phyloP scores from a whole-genome alignment of 2,113 vertebrate species.

The Lipophrys pholis region DNA sequence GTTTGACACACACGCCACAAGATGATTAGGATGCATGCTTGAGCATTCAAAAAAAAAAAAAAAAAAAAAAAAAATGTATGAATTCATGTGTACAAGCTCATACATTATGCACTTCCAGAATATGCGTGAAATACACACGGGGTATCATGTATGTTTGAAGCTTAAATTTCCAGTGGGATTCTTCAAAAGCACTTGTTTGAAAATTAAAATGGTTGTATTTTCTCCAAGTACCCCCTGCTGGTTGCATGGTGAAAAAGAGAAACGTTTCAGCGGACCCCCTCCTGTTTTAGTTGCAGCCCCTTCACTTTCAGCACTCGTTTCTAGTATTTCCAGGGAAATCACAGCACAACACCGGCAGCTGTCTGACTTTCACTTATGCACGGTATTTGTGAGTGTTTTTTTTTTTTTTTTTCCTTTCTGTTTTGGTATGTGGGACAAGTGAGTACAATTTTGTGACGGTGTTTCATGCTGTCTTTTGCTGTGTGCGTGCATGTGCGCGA shows the following conservation, averaged over 20 bases:
- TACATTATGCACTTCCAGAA: background rate
- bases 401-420: background rate
- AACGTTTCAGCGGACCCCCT: conserved; percentile 56
- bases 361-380: conserved; percentile 39
- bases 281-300: conserved; percentile 49
- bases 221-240: conserved; percentile 54
- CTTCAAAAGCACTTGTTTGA: conserved; percentile 61
- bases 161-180: conserved; percentile 42
- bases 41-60: background rate
- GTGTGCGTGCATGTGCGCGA: conserved; percentile 2
- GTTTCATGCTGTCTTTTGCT: conserved; percentile 28
- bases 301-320: conserved; percentile 51
- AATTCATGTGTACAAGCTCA: background rate
- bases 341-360: conserved; percentile 45
- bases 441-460: conserved; percentile 34
- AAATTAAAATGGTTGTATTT: conserved; percentile 65
- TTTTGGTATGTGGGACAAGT: conserved; percentile 41
- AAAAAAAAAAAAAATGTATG: background rate
- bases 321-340: conserved; percentile 54
- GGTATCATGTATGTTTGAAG: conserved; percentile 50
- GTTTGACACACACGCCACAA: background rate
- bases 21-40: background rate
- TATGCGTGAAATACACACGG: background rate
- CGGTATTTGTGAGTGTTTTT: conserved; percentile 31
- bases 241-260: conserved; percentile 43